phyloP scores from a whole-genome alignment of 2,888 invertebrate genomes.

The Lordiphosa andalusiaca region DNA sequence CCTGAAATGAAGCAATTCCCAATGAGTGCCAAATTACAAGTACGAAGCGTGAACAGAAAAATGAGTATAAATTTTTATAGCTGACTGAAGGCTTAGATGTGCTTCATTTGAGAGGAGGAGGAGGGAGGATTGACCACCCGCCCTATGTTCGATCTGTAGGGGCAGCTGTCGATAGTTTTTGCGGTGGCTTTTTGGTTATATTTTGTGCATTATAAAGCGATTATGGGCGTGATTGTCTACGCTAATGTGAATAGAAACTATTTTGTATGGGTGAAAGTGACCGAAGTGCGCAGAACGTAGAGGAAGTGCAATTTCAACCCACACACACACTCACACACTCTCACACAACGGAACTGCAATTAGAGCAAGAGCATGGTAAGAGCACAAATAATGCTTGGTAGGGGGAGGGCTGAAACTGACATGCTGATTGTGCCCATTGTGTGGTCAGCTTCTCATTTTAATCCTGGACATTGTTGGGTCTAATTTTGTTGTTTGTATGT shows the following conservation, averaged over 20 bases:
- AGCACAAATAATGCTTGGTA: neutral
- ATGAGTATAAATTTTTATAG: constrained; percentile 36
- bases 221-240: constrained; percentile 33
- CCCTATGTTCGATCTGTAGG: constrained; percentile 1
- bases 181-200: constrained; percentile 43
- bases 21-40: constrained; percentile 30
- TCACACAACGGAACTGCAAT: constrained; percentile 37
- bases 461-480: constrained; percentile 57
- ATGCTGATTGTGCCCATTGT: constrained; percentile 58
- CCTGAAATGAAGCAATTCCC: constrained; percentile 59
- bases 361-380: constrained; percentile 17
- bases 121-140: neutral
- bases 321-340: no score
- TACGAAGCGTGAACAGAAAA: constrained; percentile 42
- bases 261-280: constrained; percentile 40
- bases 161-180: constrained; percentile 49
- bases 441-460: constrained; percentile 54
- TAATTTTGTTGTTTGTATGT: constrained; percentile 45
- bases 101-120: neutral
- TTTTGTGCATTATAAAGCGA: constrained; percentile 57
- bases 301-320: no score
- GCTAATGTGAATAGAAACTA: constrained; percentile 25
- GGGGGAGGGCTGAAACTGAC: constrained; percentile 19
- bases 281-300: constrained; percentile 19
- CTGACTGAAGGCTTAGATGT: neutral